A percentile compares a stretch with the other conserved stretches of the same genome.
Conservation (phyloP, 2,113 vertebrate species). For the Pteruthius melanotis region DNA sequence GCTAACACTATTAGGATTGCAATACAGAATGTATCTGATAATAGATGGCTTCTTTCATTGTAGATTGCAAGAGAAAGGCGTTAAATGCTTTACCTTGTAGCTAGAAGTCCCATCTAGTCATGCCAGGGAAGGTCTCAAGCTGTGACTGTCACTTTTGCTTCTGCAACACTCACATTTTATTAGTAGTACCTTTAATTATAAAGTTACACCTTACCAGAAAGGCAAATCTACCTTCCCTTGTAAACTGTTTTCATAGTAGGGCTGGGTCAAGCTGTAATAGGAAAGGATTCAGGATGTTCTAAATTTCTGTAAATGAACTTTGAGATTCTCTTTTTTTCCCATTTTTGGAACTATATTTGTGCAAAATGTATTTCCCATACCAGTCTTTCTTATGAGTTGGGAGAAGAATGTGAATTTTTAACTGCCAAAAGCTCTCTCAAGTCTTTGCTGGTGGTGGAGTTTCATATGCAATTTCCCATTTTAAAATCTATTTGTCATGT, state of each 20-base stretch:
- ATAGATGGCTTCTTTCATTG: not conserved
- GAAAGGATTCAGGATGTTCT: not conserved
- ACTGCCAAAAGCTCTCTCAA: not conserved
- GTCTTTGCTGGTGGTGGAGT: not conserved
- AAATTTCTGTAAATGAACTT: not conserved
- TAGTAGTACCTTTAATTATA: not conserved
- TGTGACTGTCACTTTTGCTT: not conserved
- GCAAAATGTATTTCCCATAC: not conserved
- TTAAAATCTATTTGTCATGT: not conserved
- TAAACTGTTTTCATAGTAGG: not conserved
- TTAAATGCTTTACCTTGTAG: conserved; percentile 68
- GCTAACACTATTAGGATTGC: not conserved
- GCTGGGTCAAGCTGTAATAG: not conserved
- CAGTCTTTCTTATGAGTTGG: not conserved
- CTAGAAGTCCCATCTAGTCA: conserved; percentile 58
- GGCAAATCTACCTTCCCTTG: not conserved
- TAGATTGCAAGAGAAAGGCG: not conserved
- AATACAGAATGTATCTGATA: not conserved
- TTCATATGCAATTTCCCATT: not conserved
- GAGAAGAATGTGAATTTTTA: not conserved
- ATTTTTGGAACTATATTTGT: not conserved
- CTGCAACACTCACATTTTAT: not conserved
- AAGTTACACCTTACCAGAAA: not conserved
- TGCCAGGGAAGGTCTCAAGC: conserved; percentile 51
- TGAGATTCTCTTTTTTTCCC: not conserved